Evolutionary conservation across 1,140 invertebrate species (phyloP).

Genomic region (Brachionus sp.): DNA sequence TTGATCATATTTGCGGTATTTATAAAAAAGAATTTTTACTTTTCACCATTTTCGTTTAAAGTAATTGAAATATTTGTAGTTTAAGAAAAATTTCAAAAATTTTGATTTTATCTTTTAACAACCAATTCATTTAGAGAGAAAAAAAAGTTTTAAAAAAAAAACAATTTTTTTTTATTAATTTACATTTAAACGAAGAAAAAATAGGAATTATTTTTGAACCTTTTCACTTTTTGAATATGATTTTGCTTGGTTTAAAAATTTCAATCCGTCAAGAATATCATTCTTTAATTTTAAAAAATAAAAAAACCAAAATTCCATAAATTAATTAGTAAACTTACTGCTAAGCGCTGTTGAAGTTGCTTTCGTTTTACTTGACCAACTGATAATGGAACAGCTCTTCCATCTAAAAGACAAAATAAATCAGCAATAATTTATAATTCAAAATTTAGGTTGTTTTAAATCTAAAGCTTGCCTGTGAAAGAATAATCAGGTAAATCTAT

Average conservation of each 20-base stretch:
- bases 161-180: not conserved
- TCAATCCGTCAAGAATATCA: slow-evolving; percentile 13
- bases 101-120: no score
- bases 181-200: not conserved
- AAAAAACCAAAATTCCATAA: not conserved
- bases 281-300: not conserved
- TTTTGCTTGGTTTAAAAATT: not conserved
- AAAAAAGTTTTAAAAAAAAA: not conserved
- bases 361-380: slow-evolving; percentile 39
- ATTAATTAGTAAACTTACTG: not conserved
- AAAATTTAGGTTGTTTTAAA: not conserved
- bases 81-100: no score
- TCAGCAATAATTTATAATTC: no score
- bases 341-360: slow-evolving; percentile 7
- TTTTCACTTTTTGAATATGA: not conserved
- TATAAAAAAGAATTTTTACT: no score
- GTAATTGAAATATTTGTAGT: no score
- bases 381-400: slow-evolving; percentile 29
- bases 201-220: not conserved
- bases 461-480: not conserved
- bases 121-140: no score
- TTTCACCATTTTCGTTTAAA: no score
- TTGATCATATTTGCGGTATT: no score
- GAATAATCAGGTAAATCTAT: slow-evolving; percentile 44
- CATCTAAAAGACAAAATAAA: not conserved